Evolutionary conservation across 2,113 vertebrate species (phyloP).

Genomic region (Cyphomyrus plagiostoma): DNA sequence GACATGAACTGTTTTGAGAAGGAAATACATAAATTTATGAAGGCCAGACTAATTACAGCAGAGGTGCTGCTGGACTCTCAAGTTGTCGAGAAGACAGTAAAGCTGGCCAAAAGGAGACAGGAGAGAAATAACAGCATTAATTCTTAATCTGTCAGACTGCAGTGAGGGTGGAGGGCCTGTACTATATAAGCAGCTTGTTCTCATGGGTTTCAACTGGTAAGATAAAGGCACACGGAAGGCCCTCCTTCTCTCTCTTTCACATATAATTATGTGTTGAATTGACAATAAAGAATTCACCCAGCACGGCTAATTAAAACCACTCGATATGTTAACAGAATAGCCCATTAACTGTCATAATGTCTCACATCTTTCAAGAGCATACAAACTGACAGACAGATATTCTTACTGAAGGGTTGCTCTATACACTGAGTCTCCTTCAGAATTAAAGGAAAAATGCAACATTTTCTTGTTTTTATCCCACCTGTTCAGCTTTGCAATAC

Average conservation of each 20-base stretch:
- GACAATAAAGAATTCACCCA: background rate
- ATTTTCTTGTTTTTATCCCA: background rate
- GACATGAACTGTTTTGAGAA: background rate
- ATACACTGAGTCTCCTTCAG: background rate
- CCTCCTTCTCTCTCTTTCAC: background rate
- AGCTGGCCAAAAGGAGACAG: background rate
- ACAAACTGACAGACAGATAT: background rate
- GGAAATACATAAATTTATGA: background rate
- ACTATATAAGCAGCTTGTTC: background rate
- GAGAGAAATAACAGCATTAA: background rate
- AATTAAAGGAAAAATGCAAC: background rate
- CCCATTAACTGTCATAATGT: background rate
- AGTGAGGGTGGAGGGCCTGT: background rate
- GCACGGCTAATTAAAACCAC: background rate
- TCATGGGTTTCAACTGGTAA: background rate
- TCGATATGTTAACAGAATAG: background rate
- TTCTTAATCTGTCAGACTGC: background rate
- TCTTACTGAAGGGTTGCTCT: background rate
- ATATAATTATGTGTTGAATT: background rate
- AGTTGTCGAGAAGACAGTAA: background rate
- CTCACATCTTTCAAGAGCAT: background rate
- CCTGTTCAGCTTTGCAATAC: background rate
- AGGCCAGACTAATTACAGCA: background rate
- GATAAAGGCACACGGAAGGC: background rate
- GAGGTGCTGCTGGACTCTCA: background rate